Base-by-base conservation (phyloP, 1,140 invertebrate species). In the Hypothenemus hampei region DNA sequence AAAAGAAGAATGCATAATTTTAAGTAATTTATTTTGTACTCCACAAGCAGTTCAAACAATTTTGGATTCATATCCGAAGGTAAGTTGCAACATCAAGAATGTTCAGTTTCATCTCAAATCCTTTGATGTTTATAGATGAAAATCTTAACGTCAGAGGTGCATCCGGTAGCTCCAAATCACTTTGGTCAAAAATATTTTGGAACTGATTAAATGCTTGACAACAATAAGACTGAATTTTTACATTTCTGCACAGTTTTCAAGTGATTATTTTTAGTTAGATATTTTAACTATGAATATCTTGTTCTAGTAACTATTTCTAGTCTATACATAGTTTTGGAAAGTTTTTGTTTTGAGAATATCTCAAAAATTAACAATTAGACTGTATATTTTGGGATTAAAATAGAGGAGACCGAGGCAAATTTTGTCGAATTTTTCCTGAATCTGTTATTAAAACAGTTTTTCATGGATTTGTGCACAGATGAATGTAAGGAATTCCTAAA, bases 121-220 rank as follows among this genome's bases (percentile, higher is more conserved):
- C 57, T 60, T 58, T 65, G 54, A n/a, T n/a, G n/a, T n/a, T 79
- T 79, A 59, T 68, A 86, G 75, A 85, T 98, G 83, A 95, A 89
- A 70, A 93, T 98, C 63, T 78, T 97, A 37, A 97, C 94, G 1
- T 94, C 93, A 1, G 95, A 98, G 74, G 79, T 98, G 33, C 91
- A 98, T 75, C 84, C 85, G 6, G 85, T 96, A n/a, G 91, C 93
- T 19, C 95, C 94, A 11, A 97, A 95, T 77, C 94, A 98, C 75
- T 98, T 98, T 79, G 94, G 94, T 60, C 91, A 95, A 76, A 96
- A 94, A 75, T 98, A 98, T 76, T 98, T 98, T 82, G 95, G 95
- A 65, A 98, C 93, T 57, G 93, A 97, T 77, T 97, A 82, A 84
- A 73, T 35, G 19, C 26, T 41, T 23, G 13, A 3, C 19, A 24